Conservation (phyloP, 2,888 invertebrate genomes). For the Alentia gelatinosa region DNA sequence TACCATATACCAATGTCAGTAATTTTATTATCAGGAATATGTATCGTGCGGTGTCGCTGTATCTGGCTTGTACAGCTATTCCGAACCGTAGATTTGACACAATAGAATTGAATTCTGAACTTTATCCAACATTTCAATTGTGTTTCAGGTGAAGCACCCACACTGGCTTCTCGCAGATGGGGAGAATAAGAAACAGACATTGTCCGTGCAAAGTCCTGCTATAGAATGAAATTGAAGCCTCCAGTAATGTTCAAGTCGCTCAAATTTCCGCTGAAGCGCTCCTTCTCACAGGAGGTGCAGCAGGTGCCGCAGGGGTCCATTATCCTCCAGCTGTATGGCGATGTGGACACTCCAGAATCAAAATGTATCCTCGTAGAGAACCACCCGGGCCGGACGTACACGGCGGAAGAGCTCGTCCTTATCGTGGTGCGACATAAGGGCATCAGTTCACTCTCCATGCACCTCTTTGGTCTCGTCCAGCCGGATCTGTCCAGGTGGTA, state of each 20-base stretch:
- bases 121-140: no score
- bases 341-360: neutral
- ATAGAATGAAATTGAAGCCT: neutral
- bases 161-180: no score
- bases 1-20: no score
- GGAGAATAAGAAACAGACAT: no score
- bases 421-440: neutral
- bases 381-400: neutral
- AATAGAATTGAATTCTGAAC: no score
- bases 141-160: no score
- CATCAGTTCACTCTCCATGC: neutral
- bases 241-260: neutral
- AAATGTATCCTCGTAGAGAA: neutral
- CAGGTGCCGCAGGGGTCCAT: neutral
- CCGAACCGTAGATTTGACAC: no score
- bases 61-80: no score
- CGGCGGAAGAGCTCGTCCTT: neutral
- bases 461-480: neutral
- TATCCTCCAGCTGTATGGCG: neutral
- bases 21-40: no score
- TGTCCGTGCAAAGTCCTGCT: neutral
- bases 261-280: neutral
- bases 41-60: no score
- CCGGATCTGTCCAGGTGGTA: neutral
- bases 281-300: constrained; percentile 31